Base-by-base conservation (phyloP, 2,888 invertebrate genomes). In the Sinodicranocentrus sp. region DNA sequence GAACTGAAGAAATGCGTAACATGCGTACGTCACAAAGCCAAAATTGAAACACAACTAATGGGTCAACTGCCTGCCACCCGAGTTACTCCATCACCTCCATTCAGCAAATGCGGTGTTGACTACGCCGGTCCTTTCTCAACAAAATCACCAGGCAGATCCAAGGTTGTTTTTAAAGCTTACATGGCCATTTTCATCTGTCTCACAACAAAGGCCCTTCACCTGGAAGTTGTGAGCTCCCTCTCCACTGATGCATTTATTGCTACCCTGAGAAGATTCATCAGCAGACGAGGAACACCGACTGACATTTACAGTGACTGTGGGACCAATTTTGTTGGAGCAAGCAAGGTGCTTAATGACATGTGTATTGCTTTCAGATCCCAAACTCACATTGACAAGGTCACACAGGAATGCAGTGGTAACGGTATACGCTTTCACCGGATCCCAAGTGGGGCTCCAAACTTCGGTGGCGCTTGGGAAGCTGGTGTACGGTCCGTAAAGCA, bases 1-100 rank as follows among this genome's bases (percentile, higher is more conserved):
- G 21, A 43, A 0, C 10, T 88, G 0, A 17, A n/a, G 21, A 68
- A 71, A 21, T 89, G 89, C 25, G 43, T 87, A 0, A 44, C 23
- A 21, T 89, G 89, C 57, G 75, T 75, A 10, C 54, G 82, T 44
- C 19, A 26, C 2, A 54, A 57, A 25, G 70, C 84, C 1, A 67
- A 61, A 13, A 33, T 25, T 39, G 77, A 87, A 2, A 13, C 76
- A 5, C 89, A 89, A 48, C 33, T 88, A 1, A 90, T 90, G 89
- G 89, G 89, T 15, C 39, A 89, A 57, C 85, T 90, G 23, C 90
- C 89, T 0, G 26, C 21, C 15, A n/a, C 72, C 5, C 65, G 89
- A 26, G 87, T 89, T 0, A 84, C 68, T 1, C 85, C 87, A 5
- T 44, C 84, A 10, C 71, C 87, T 15, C 86, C 89, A 59, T 90